These are phyloP conservation scores for Atta texana DNA, from an alignment of 1,140 invertebrate species.

Conservation along the genomic window DNA sequence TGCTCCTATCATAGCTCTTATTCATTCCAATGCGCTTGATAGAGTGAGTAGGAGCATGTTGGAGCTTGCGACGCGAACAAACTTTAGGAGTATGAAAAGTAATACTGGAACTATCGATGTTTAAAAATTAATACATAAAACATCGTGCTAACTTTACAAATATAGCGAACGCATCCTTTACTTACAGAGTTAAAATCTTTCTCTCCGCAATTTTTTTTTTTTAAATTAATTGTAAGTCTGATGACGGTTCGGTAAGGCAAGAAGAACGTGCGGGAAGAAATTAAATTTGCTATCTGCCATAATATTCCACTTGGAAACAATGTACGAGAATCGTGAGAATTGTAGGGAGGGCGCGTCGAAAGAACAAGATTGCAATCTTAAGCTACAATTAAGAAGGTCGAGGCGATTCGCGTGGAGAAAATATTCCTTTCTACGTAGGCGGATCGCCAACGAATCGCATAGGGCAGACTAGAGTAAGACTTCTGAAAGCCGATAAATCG, in stretches of 20 bases:
- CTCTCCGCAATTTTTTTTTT: not conserved
- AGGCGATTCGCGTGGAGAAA: slow-evolving; percentile 54
- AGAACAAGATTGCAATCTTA: slow-evolving; percentile 67
- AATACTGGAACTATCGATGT: too few relatives aligned
- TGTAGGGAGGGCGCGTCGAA: slow-evolving; percentile 64
- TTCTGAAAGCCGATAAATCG: slow-evolving; percentile 60
- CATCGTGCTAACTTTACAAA: too few relatives aligned
- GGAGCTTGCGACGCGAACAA: too few relatives aligned
- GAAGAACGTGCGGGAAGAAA: slow-evolving; percentile 47
- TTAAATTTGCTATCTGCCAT: slow-evolving; percentile 60
- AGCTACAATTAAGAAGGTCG: slow-evolving; percentile 67
- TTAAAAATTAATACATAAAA: too few relatives aligned
- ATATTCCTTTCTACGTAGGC: slow-evolving; percentile 61
- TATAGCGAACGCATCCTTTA: not conserved
- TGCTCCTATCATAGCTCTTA: too few relatives aligned
- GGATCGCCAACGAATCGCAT: slow-evolving; percentile 52
- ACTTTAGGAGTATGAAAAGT: too few relatives aligned
- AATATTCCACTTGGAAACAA: slow-evolving; percentile 62
- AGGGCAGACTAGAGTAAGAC: slow-evolving; percentile 50
- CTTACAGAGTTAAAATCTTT: not conserved
- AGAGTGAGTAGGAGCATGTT: too few relatives aligned
- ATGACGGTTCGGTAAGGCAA: slow-evolving; percentile 34
- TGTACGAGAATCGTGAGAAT: slow-evolving; percentile 67
- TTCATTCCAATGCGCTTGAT: too few relatives aligned
- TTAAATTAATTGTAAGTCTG: slow-evolving; percentile 49